Base-by-base conservation (phyloP, 1,140 invertebrate genomes). In the Drosophila repletoides region DNA sequence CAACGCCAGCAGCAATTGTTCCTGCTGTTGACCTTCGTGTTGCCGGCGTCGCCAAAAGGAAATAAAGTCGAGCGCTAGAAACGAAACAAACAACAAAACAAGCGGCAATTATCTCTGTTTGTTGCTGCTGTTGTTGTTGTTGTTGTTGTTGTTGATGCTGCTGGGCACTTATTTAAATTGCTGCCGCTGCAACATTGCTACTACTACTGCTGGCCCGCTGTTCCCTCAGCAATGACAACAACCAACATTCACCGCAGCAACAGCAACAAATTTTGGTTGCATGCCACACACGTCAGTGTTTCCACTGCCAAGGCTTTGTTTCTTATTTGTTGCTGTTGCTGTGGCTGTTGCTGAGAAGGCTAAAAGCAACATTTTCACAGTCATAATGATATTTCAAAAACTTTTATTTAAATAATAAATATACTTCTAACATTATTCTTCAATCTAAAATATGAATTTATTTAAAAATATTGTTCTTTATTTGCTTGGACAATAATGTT, bases 161-260 rank as follows among this genome's bases (percentile, higher is more conserved):
- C 48, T 48, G 51, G 60, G 60, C 79, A 83, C 76, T 81, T 81
- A 81, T 81, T 81, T 81, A 81, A 77, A 83, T 83, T 84, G 79
- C 65, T 40, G 68, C 63, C 34, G 69, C 63, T 45, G 72, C 38
- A 55, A 59, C 60, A 81, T 67, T 67, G 76, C 36, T 34, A 31
- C 28, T 38, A 24, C 49, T 34, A 6, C 9, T 38, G 34, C 22
- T 36, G 19, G n/a, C 5, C 34, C 5, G 36, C 9, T 19, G 45
- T 33, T 38, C 33, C 48, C 65, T 52, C 55, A 53, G 26, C 56
- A 60, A 24, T 60, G 38, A 48, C 65, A 63, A 29, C 38, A 40
- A 22, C 5, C 67, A 40, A 34, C 51, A 53, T 17, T 67, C 21
- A 43, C 14, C 21, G 31, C 66, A 43, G 28, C 53, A 52, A 24